Evolutionary conservation across 1,140 invertebrate genomes (phyloP).

Genomic region (Drosophila takahashii): DNA sequence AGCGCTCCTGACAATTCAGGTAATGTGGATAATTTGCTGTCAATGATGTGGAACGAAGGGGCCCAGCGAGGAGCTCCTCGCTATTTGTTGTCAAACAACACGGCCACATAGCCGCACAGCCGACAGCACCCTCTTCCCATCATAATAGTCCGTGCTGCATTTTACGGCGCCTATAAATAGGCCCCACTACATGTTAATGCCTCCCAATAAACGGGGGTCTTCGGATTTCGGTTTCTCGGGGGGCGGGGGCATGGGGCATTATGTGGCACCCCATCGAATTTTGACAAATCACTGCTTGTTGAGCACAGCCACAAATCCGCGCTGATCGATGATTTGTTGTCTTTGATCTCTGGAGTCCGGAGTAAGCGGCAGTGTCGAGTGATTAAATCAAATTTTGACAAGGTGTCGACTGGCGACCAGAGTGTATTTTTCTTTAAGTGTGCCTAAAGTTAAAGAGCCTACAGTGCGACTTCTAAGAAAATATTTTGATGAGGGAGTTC

Average conservation of each 20-base stretch:
- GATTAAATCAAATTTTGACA: conserved; percentile 78
- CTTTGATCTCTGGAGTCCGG: conserved; percentile 61
- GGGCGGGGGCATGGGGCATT: neutral
- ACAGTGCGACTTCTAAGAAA: neutral
- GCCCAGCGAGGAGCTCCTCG: conserved; percentile 41
- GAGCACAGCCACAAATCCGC: conserved; percentile 52
- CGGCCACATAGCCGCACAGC: neutral
- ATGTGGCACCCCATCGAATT: conserved; percentile 39
- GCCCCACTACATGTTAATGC: conserved; percentile 66
- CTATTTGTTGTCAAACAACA: conserved; percentile 81
- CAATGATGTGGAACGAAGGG: conserved; percentile 80
- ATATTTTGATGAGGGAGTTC: fast-evolving
- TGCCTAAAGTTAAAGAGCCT: neutral
- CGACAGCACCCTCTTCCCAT: conserved; percentile 42
- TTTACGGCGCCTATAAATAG: conserved; percentile 77
- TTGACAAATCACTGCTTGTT: conserved; percentile 65
- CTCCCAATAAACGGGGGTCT: conserved; percentile 18
- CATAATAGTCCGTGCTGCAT: conserved; percentile 50
- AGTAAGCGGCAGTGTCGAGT: conserved; percentile 36
- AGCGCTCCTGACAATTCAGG: conserved; percentile 77
- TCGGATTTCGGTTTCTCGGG: neutral
- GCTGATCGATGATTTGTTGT: conserved; percentile 78
- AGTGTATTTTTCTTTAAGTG: conserved; percentile 10
- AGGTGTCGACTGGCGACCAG: conserved; percentile 52
- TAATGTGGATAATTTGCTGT: conserved; percentile 83